Evolutionary conservation across 2,797 vertebrate genomes (phyloP), one percentile per base, ranked within the genome.

Genomic region (Limnodromus scolopaceus): DNA sequence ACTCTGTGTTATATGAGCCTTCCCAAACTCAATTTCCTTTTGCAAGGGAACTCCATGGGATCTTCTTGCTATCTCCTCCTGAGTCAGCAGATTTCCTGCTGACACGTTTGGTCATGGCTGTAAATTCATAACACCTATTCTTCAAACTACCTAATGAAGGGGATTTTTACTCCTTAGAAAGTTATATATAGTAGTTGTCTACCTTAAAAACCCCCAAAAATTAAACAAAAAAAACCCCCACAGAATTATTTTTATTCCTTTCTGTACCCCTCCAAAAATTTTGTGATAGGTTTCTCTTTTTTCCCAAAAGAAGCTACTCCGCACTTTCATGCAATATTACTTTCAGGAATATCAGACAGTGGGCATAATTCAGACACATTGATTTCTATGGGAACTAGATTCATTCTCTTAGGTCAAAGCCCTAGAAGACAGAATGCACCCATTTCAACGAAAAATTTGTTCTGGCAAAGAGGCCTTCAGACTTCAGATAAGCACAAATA

Each of bases 141-240:
- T 64, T 74, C 63, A 76, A 92, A 71, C 13, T 64, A 34, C 4
- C 2, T 23, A 74, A 41, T 19, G 7, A 71, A 70, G 12, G 25
- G 5, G 6, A 49, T 68, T 80, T 87, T 93, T 36, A 63, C 2
- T 27, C 22, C 36, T 79, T 84, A 69, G 32, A 55, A 84, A 79
- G 10, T 34, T n/a, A 39, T n/a, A 15, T 0, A 0, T 20, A 64
- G 4, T 20, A 63, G 48, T 48, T 51, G 0, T 41, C n/a, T 79
- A 41, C 16, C 3, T 1, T 45, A 61, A 53, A 64, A 34, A 23
- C 13, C 23, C 46, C 46, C 46, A 8, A 48, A 46, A 30, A 8
- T 11, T 14, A 30, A 63, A 10, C 4, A 30, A 41, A 51, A 48
- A 18, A 23, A 36, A 51, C 41, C 2, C 2, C 5, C 36, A 39